Base-by-base conservation (phyloP, 2,888 invertebrate genomes). In the Anthophora plumipes region DNA sequence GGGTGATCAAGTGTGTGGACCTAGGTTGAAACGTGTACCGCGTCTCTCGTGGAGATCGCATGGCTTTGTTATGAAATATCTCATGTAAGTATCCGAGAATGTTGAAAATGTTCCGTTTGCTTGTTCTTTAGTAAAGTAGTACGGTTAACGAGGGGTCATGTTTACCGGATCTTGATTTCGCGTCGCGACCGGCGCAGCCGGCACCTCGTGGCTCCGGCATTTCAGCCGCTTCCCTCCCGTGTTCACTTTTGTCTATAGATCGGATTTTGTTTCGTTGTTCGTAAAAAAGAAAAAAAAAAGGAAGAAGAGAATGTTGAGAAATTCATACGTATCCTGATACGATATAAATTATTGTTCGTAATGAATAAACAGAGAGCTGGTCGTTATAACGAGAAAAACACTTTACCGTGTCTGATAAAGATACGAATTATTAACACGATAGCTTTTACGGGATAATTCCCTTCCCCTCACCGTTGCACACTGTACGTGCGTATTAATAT, bases 31-130 rank as follows among this genome's bases (percentile, higher is more conserved):
- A 60, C 52, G 57, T 59, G 59, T 25, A 46, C 67, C 43, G 64
- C 54, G 48, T 43, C 41, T 52, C 31, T 17, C 20, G 48, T 41
- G 31, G 74, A 75, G 64, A 59, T 81, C 72, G 67, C 72, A 85
- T 85, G 86, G 73, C 55, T 76, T 84, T 84, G 85, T 81, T 85
- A 89, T 89, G 89, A 89, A 67, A 85, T 63, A 86, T 83, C 31
- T 60, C 61, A 68, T 69, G 89, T 89, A 82, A 89, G 89, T 89
- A 87, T n/a, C 9, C n/a, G 14, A 6, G 14, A 6, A 20, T 2
- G 9, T 25, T 25, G 12, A 48, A n/a, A 48, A n/a, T 17, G 6
- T 11, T 6, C n/a, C 48, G 20, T 57, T 64, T 48, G 22, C 12
- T 39, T 2, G 9, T 25, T 3, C 52, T 41, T 12, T 17, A 9